A percentile compares a stretch with the other conserved stretches of the same genome.
Conservation (phyloP, 2,888 invertebrate species). For the Erannis defoliaria region DNA sequence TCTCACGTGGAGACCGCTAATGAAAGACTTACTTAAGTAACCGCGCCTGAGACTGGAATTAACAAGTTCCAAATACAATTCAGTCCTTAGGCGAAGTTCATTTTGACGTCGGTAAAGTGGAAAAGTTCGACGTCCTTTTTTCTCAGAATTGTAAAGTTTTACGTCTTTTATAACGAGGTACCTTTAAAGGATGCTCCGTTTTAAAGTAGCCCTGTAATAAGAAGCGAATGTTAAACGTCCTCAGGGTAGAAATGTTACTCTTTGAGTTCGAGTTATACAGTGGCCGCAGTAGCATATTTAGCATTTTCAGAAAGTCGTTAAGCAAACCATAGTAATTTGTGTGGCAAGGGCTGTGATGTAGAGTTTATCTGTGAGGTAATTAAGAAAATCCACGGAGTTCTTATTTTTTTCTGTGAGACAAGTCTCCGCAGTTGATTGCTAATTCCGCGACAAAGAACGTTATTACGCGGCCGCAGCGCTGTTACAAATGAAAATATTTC, state of each 20-base stretch:
- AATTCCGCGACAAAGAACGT: constrained; percentile 80
- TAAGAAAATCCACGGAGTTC: constrained; percentile 71
- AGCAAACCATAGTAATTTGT: constrained; percentile 75
- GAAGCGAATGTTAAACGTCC: constrained; percentile 49
- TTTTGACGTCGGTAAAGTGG: constrained; percentile 80
- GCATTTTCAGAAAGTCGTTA: constrained; percentile 67
- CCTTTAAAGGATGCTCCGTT: constrained; percentile 56
- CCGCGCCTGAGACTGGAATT: constrained; percentile 77
- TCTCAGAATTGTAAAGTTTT: constrained; percentile 72
- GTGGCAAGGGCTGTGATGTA: constrained; percentile 63
- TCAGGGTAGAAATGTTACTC: constrained; percentile 18
- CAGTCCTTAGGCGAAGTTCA: constrained; percentile 79
- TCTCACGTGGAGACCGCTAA: constrained; percentile 81
- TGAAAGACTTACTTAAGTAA: constrained; percentile 84
- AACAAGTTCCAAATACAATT: constrained; percentile 84
- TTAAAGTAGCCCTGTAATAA: constrained; percentile 51
- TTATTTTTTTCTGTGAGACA: constrained; percentile 56
- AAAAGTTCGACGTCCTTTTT: constrained; percentile 75
- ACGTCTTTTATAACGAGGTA: constrained; percentile 68
- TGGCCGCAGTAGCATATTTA: constrained; percentile 55
- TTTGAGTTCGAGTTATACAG: constrained; percentile 5
- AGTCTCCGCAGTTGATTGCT: constrained; percentile 72
- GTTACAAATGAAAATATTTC: constrained; percentile 71
- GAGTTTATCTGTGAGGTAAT: constrained; percentile 78
- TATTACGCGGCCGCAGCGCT: constrained; percentile 65